Evolutionary conservation across 1,140 invertebrate species (phyloP).

Genomic region (Achroia grisella): DNA sequence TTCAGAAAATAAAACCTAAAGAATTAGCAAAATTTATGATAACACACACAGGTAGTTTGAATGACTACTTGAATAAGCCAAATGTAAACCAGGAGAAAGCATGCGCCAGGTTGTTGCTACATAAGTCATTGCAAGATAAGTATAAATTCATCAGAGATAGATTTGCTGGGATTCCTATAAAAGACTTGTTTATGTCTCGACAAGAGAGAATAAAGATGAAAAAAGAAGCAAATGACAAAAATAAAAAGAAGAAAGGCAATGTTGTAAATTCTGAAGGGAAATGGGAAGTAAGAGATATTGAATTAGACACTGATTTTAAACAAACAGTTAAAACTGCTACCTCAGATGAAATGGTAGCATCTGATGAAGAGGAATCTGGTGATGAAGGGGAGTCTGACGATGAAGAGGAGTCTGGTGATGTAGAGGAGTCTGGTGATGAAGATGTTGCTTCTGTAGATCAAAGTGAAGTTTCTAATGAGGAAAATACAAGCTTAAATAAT

Average conservation of each 20-base stretch:
- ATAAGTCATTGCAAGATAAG: conserved; percentile 52
- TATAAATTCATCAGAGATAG: conserved; percentile 48
- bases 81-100: conserved; percentile 48
- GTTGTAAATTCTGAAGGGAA: conserved; percentile 36
- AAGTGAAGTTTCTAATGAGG: conserved; percentile 6
- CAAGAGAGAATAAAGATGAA: conserved; percentile 55
- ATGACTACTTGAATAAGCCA: conserved; percentile 53
- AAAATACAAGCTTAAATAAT: conserved; percentile 9
- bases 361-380: conserved; percentile 7
- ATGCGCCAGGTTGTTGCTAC: conserved; percentile 53
- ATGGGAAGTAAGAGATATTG: conserved; percentile 45
- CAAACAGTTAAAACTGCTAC: conserved; percentile 5
- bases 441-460: conserved; percentile 3
- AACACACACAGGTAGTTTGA: conserved; percentile 49
- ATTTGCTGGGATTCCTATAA: conserved; percentile 50
- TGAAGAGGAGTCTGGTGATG: conserved; percentile 3
- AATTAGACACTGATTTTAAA: conserved; percentile 12
- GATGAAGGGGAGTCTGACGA: conserved; percentile 3
- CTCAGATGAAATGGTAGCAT: conserved; percentile 7
- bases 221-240: conserved; percentile 50
- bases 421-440: conserved; percentile 9
- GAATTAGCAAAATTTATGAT: conserved; percentile 56
- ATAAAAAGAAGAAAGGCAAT: conserved; percentile 51
- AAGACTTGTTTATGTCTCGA: conserved; percentile 60
- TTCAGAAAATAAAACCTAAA: conserved; percentile 60